Evolutionary conservation across 2,797 vertebrate genomes (phyloP), one percentile per base, ranked within the genome.

Genomic region (Meriones psammophilus): DNA sequence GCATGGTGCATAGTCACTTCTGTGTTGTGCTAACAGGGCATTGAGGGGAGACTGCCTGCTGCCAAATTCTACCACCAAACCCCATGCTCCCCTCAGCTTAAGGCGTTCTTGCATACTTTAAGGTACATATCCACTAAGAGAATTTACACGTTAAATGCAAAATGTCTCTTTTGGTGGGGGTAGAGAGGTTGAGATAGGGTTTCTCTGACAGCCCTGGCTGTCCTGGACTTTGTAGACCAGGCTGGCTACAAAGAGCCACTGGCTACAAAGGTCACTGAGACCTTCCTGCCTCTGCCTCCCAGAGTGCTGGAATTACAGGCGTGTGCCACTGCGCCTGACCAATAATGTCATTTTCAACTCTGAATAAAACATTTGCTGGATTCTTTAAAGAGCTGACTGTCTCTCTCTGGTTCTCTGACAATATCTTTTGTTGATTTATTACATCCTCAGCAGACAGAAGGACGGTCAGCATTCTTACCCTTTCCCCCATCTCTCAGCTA

Each of bases 61-160:
- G 20, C 50, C 66, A 28, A 58, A 68, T 24, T 76, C 50, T 54
- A 58, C 10, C 26, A 18, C 2, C 60, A 2, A 33, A 58, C 33
- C 22, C 54, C 64, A 69, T 22, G 58, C 84, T 79, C 91, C 71
- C 68, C 76, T 81, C 93, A 89, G 14, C n/a, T 62, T n/a, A 77
- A 56, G n/a, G 13, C 13, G 4, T 87, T 60, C 91, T 73, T 87
- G 54, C 54, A 39, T 20, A 60, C 79, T 50, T 54, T 74, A 74
- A 69, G 89, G 73, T 66, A 92, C 42, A 84, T 56, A 73, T 46
- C 83, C n/a, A 14, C 77, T 88, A 24, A 91, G 64, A 84, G 62
- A 92, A 60, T 60, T 62, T 90, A 91, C 14, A 56, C 8, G 30
- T 66, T 36, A 89, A 91, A 50, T 50, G 50, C 50, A 50, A 50